phyloP scores from a whole-genome alignment of 2,113 vertebrate genomes.

The Anguilla rostrata region DNA sequence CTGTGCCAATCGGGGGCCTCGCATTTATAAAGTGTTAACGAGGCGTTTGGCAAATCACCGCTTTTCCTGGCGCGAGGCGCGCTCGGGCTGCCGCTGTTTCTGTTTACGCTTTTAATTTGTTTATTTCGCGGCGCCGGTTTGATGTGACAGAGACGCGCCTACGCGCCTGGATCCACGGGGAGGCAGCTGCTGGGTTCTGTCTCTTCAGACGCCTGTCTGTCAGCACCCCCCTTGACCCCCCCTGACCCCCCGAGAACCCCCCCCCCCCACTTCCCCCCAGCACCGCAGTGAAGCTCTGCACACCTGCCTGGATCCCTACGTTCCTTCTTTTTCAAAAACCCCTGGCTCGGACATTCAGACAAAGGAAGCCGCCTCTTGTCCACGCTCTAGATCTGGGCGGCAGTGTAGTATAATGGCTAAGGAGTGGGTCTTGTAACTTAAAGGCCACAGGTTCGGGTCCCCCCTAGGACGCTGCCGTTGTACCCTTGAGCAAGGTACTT shows the following conservation, averaged over 20 bases:
- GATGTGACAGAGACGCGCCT: not conserved
- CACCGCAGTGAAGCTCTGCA: too few species aligned
- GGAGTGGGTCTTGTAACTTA: too few species aligned
- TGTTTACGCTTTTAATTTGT: not conserved
- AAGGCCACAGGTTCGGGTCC: too few species aligned
- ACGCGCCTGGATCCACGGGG: not conserved
- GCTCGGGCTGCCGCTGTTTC: not conserved
- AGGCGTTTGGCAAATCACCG: not conserved
- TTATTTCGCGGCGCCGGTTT: not conserved
- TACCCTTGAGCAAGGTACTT: too few species aligned
- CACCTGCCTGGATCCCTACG: too few species aligned
- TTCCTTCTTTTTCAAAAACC: too few species aligned
- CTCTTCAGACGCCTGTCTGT: not conserved
- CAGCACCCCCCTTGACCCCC: not conserved
- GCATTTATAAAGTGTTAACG: too few species aligned
- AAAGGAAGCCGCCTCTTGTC: not conserved
- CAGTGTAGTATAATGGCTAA: too few species aligned
- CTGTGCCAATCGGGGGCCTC: too few species aligned
- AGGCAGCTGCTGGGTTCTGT: not conserved
- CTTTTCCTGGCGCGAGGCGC: not conserved
- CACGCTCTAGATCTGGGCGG: not conserved
- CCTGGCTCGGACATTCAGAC: not conserved
- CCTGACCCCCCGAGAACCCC: not conserved
- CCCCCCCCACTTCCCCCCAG: too few species aligned
- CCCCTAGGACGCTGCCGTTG: too few species aligned